A percentile compares a stretch with the other conserved stretches of the same genome.
Conservation (phyloP, 2,888 invertebrate species). For the Campopleginae sp. region DNA sequence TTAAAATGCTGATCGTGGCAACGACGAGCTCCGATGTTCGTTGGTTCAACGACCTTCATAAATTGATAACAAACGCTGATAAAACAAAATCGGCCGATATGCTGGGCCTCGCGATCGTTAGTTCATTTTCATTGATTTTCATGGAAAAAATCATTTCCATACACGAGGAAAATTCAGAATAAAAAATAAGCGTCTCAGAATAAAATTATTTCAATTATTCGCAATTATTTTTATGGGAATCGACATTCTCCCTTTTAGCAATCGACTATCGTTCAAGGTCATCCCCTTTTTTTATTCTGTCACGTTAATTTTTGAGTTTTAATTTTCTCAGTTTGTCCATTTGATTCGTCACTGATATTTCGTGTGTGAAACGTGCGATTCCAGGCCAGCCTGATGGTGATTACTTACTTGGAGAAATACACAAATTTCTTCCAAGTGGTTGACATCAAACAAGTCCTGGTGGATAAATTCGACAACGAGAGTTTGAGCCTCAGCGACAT, state of each 20-base stretch:
- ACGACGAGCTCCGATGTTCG: slow-evolving; percentile 80
- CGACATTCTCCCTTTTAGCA: no score
- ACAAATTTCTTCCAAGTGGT: slow-evolving; percentile 88
- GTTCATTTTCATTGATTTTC: slow-evolving; percentile 73
- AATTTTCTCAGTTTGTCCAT: not conserved
- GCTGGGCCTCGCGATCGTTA: slow-evolving; percentile 89
- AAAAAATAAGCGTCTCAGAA: no score
- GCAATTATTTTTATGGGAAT: no score
- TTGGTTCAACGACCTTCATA: slow-evolving; percentile 88
- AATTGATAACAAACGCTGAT: slow-evolving; percentile 90
- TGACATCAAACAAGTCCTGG: slow-evolving; percentile 79
- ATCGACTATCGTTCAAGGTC: no score
- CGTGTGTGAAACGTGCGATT: slow-evolving; percentile 49
- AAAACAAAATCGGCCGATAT: slow-evolving; percentile 88
- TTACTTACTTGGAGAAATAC: slow-evolving; percentile 87
- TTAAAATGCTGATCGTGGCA: slow-evolving; percentile 88
- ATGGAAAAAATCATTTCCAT: not conserved
- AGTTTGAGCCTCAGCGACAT: slow-evolving; percentile 69
- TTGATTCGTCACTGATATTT: not conserved
- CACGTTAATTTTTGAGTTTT: no score
- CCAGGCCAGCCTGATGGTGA: slow-evolving; percentile 89
- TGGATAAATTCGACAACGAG: slow-evolving; percentile 74
- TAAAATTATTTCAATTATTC: no score
- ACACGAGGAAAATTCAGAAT: no score
- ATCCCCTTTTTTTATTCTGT: no score